Conservation (phyloP, 2,797 vertebrate genomes). For the Forpus xanthops region DNA sequence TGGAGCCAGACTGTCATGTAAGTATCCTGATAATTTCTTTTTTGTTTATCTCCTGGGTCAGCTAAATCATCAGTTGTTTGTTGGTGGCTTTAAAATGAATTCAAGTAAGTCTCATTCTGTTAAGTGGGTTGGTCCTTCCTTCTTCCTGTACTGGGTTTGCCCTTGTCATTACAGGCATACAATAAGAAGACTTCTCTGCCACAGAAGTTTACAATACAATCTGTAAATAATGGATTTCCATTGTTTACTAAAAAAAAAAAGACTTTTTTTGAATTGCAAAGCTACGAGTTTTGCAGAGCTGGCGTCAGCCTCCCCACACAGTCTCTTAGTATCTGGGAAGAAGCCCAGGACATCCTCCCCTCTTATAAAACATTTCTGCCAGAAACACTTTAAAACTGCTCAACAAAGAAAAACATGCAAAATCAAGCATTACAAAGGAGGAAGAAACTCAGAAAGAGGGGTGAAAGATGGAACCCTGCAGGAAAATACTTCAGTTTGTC, state of each 20-base stretch:
- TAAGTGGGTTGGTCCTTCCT: slow-evolving; percentile 55
- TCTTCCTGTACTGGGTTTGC: slow-evolving; percentile 38
- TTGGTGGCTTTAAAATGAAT: slow-evolving; percentile 23
- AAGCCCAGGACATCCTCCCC: background rate
- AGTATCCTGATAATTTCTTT: slow-evolving; percentile 2
- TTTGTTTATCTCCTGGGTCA: background rate
- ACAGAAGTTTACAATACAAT: slow-evolving; percentile 55
- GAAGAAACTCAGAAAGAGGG: background rate
- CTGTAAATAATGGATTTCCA: slow-evolving; percentile 56
- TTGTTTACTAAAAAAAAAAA: slow-evolving; percentile 47
- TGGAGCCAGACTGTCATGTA: background rate
- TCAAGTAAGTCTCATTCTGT: background rate
- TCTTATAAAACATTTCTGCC: slow-evolving; percentile 10
- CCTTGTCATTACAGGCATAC: slow-evolving; percentile 25
- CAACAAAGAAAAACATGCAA: background rate
- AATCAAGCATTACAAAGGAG: background rate
- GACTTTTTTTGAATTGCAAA: background rate
- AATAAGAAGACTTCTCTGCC: slow-evolving; percentile 29
- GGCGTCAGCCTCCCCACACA: background rate
- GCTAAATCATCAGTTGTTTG: background rate
- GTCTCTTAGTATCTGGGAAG: background rate
- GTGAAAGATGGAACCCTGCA: background rate
- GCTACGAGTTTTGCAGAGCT: slow-evolving; percentile 3
- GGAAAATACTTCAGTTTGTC: background rate
- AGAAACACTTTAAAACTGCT: background rate